phyloP scores from a whole-genome alignment of 2,888 invertebrate species.

The Rhingia rostrata region DNA sequence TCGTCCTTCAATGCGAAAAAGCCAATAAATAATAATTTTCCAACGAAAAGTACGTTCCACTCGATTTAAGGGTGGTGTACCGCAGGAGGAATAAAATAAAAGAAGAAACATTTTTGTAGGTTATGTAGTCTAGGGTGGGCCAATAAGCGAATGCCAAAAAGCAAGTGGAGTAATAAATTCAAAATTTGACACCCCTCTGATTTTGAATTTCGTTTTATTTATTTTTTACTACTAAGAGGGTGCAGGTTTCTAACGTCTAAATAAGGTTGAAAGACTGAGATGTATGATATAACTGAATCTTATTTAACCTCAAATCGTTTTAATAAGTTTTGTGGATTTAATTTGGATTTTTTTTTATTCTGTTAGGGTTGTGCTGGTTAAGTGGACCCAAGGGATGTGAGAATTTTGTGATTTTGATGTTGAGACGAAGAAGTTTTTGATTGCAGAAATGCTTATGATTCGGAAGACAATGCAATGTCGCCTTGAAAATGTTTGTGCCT shows the following conservation, averaged over 20 bases:
- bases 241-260: conserved; percentile 30
- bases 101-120: background rate
- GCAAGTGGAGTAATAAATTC: conserved; percentile 70
- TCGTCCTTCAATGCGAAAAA: conserved; percentile 32
- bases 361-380: background rate
- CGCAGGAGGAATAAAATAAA: conserved; percentile 12
- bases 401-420: no score
- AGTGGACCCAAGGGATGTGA: no score
- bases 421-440: no score
- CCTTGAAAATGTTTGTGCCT: no score
- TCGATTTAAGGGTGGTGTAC: conserved; percentile 70
- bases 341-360: conserved; percentile 28
- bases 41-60: conserved; percentile 69
- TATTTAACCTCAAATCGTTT: conserved; percentile 51
- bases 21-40: conserved; percentile 72
- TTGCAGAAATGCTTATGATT: no score
- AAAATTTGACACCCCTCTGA: conserved; percentile 58
- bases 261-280: conserved; percentile 49
- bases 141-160: conserved; percentile 47
- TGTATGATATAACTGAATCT: conserved; percentile 35
- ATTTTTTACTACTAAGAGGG: background rate
- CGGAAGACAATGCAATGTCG: no score
- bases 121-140: conserved; percentile 17
- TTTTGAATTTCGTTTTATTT: conserved; percentile 27
- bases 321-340: conserved; percentile 43